Conservation (phyloP, 2,797 vertebrate genomes). For the Diplodus sargus region DNA sequence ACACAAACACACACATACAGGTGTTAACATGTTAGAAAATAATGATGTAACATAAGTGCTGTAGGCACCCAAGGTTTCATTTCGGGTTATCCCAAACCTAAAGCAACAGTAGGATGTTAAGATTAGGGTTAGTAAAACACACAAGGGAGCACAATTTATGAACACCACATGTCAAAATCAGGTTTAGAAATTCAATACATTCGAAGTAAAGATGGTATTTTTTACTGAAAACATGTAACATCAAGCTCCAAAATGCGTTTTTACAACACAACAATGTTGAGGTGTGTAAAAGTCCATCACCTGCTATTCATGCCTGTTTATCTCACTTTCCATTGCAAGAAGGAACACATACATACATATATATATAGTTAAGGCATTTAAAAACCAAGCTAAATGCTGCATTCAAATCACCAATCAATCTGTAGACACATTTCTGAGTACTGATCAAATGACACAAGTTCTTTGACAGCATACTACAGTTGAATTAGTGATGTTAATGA, state of each 20-base stretch:
- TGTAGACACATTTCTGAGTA: background rate
- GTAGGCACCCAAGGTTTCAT: conserved; percentile 15
- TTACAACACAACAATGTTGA: background rate
- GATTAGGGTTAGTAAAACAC: conserved; percentile 61
- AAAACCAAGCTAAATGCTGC: background rate
- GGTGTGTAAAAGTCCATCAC: background rate
- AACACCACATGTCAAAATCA: conserved; percentile 1
- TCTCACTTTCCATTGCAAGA: background rate
- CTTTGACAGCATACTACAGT: background rate
- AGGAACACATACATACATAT: background rate
- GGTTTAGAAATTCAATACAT: background rate
- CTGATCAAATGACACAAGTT: background rate
- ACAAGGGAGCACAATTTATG: background rate
- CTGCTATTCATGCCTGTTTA: background rate
- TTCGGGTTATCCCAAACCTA: conserved; percentile 64
- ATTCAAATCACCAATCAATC: background rate
- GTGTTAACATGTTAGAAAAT: conserved; percentile 33
- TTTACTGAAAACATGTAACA: background rate
- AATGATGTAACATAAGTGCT: conserved; percentile 11
- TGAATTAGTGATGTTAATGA: conserved; percentile 38
- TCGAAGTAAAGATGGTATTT: background rate
- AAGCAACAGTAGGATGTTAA: conserved; percentile 51
- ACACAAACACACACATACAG: conserved; percentile 39
- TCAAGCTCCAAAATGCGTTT: background rate
- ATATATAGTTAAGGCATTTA: too few species aligned